phyloP scores from a whole-genome alignment of 2,797 vertebrate species.

The Smutsia gigantea region DNA sequence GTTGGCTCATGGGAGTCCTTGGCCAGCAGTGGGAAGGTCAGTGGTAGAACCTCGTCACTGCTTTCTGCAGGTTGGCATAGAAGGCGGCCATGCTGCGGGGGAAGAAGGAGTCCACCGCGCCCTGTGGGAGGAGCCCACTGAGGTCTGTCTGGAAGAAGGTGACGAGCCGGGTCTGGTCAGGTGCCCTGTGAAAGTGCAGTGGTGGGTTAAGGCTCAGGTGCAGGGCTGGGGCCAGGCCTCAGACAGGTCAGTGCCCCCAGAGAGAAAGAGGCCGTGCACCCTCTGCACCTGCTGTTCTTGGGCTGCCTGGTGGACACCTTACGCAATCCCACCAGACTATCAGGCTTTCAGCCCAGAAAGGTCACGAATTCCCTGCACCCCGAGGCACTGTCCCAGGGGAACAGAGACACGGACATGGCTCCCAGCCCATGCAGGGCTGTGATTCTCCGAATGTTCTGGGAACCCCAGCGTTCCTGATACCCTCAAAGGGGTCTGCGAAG shows the following conservation, averaged over 20 bases:
- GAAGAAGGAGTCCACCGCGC: slow-evolving; percentile 96
- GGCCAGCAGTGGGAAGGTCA: slow-evolving; percentile 65
- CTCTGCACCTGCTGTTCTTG: not conserved
- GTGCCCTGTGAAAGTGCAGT: slow-evolving; percentile 88
- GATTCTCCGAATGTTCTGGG: rapidly evolving
- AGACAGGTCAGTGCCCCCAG: too few species aligned
- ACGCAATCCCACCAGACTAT: not conserved
- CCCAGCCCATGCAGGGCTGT: rapidly evolving
- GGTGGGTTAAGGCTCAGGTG: not conserved
- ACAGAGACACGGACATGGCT: rapidly evolving
- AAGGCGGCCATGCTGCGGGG: slow-evolving; percentile 94
- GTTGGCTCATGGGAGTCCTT: not conserved
- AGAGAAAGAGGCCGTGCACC: too few species aligned
- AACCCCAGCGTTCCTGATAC: not conserved
- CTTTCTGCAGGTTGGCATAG: slow-evolving; percentile 93
- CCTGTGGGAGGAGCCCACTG: slow-evolving; percentile 93
- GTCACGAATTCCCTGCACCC: too few species aligned
- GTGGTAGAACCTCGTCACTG: slow-evolving; percentile 87
- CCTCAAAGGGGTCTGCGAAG: not conserved
- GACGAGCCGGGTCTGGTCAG: slow-evolving; percentile 91
- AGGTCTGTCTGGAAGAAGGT: slow-evolving; percentile 98
- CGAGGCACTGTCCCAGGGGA: not conserved
- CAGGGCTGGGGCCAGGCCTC: not conserved
- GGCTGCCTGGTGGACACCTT: too few species aligned
- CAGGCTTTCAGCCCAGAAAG: too few species aligned